phyloP scores from a whole-genome alignment of 2,113 vertebrate genomes.

The Pteruthius melanotis region DNA sequence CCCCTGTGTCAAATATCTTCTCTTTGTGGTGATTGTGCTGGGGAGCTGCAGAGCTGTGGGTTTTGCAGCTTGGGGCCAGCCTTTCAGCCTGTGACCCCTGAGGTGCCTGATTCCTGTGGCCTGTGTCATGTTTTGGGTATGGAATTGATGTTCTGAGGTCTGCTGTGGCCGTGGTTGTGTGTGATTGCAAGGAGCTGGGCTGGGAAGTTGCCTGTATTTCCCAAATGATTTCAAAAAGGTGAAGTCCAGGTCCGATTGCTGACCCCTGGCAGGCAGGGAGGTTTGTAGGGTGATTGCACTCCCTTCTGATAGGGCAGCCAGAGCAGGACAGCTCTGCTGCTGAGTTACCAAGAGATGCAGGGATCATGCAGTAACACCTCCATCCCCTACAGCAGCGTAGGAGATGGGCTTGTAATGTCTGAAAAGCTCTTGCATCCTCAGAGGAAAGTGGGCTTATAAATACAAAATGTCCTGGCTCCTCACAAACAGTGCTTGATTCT shows the following conservation, averaged over 20 bases:
- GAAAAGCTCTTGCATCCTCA: not conserved
- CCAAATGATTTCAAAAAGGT: not conserved
- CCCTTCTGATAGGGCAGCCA: not conserved
- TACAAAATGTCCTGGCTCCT: not conserved
- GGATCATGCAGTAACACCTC: not conserved
- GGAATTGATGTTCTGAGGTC: not conserved
- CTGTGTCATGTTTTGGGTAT: not conserved
- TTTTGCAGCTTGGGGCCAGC: not conserved
- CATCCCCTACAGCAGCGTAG: accelerated
- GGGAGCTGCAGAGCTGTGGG: not conserved
- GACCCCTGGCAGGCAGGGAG: not conserved
- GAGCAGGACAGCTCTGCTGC: not conserved
- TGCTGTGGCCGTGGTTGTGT: accelerated
- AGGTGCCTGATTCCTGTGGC: not conserved
- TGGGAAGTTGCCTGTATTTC: not conserved
- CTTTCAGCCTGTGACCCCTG: not conserved
- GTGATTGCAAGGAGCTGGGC: not conserved
- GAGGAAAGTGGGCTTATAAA: not conserved
- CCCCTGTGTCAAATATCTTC: not conserved
- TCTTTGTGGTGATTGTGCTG: not conserved
- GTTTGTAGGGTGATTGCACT: accelerated
- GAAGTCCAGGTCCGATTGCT: not conserved
- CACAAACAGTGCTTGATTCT: not conserved
- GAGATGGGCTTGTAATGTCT: not conserved
- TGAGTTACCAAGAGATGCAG: not conserved